These are phyloP conservation scores for Epirrhoe alternata DNA, from an alignment of 2,888 invertebrate species.

Conservation along the genomic window DNA sequence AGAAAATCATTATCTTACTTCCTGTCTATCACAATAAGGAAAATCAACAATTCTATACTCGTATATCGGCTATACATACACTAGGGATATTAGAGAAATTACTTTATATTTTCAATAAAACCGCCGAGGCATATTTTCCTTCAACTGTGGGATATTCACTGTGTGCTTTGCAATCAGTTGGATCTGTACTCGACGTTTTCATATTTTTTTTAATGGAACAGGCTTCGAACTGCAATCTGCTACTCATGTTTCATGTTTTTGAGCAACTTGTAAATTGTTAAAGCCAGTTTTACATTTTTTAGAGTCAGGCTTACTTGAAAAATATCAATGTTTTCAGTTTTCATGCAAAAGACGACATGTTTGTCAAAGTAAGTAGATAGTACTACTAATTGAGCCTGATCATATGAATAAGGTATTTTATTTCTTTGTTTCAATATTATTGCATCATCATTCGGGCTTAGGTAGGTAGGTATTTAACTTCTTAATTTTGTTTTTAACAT, in stretches of 20 bases:
- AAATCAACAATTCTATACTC: background rate
- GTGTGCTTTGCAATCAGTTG: conserved; percentile 46
- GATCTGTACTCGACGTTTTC: conserved; percentile 42
- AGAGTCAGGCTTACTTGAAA: too few relatives aligned
- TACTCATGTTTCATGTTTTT: conserved; percentile 46
- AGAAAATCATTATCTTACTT: conserved; percentile 1
- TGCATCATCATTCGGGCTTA: too few relatives aligned
- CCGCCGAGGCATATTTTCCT: conserved; percentile 37
- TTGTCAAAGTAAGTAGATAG: too few relatives aligned
- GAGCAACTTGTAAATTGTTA: conserved; percentile 17
- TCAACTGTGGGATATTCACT: conserved; percentile 40
- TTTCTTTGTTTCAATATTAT: too few relatives aligned
- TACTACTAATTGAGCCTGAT: too few relatives aligned
- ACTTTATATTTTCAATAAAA: conserved; percentile 19
- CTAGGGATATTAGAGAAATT: background rate
- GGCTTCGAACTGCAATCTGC: conserved; percentile 39
- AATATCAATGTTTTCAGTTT: too few relatives aligned
- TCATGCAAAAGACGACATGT: too few relatives aligned
- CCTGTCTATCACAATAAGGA: conserved; percentile 5
- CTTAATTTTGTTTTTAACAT: too few relatives aligned
- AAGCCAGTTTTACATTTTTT: background rate
- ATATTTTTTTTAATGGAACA: conserved; percentile 44
- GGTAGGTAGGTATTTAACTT: too few relatives aligned
- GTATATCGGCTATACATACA: background rate
- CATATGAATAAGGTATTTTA: too few relatives aligned